Base-by-base conservation (phyloP, 2,113 vertebrate species). In the Tachysurus vachellii region DNA sequence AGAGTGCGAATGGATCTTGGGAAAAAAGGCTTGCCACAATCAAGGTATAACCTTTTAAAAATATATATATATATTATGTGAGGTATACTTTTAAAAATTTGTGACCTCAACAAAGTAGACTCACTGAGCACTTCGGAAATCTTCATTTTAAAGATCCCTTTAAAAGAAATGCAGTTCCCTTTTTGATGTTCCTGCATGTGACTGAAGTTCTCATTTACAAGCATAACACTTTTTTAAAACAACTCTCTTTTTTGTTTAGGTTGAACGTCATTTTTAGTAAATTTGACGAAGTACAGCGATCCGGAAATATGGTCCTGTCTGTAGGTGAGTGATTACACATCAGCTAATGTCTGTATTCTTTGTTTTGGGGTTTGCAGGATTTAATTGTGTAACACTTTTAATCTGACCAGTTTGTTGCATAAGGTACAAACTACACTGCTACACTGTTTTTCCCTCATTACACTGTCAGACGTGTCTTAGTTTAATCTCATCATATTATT, bases 211-310 rank as follows among this genome's bases (percentile, higher is more conserved):
- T 86, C 85, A 57, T 50, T 86, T 70, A 13, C 36, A 61, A 14
- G 23, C 17, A 75, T 4, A 26, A 23, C 31, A 66, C 13, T 23
- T 50, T n/a, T n/a, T n/a, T n/a, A n/a, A n/a, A n/a, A n/a, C n/a
- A n/a, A n/a, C n/a, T n/a, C n/a, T 71, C 1, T 79, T 54, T 66
- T 54, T 53, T n/a, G 36, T 42, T 83, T 93, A 99, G 98, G 89
- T 94, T 99, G 92, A 99, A 99, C 94, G 96, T 98, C 90, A 99
- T 99, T 94, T 99, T 99, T 94, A 97, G 96, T 80, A 97, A 96
- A 93, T 99, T 99, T 0, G 98, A 99, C 66, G 98, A 99, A 88
- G 98, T 99, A 31, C 97, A 99, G 90, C 95, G 97, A 93, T 97
- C 97, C 53, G 98, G 98, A 90, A 97, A 95, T 92, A 99, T 99